phyloP scores from a whole-genome alignment of 2,797 vertebrate species.

The Paramormyrops hopkinsi region DNA sequence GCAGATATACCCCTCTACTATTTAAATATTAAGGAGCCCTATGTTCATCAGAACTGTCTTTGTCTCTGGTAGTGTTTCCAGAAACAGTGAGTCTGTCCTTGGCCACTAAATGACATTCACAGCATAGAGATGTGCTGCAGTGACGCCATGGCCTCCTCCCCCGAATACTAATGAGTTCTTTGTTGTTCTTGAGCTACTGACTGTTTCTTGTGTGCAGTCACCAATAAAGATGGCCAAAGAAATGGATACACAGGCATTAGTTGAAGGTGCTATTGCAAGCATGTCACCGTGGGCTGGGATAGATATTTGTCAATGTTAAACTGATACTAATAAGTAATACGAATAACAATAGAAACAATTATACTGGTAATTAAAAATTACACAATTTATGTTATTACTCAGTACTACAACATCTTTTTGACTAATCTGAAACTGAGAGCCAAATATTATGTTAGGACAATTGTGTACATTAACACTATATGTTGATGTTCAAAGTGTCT shows the following conservation, averaged over 20 bases:
- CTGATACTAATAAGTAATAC: not conserved
- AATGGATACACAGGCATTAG: not conserved
- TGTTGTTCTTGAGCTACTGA: not conserved
- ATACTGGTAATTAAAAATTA: not conserved
- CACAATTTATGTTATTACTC: not conserved
- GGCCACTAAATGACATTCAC: constrained; percentile 1
- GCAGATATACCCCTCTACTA: not conserved
- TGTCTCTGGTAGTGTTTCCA: not conserved
- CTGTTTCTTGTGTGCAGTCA: not conserved
- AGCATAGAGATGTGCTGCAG: not conserved
- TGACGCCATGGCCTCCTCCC: not conserved
- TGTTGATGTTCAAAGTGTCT: not conserved
- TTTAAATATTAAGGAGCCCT: not conserved
- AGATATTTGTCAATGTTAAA: not conserved
- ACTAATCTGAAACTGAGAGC: not conserved
- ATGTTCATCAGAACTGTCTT: not conserved
- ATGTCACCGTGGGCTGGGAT: not conserved
- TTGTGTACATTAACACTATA: not conserved
- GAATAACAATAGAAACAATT: not conserved
- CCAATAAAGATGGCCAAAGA: not conserved
- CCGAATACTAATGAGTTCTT: constrained; percentile 10
- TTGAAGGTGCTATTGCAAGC: not conserved
- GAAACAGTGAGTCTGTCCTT: not conserved
- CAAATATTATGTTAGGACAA: constrained; percentile 1
- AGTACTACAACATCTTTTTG: not conserved